Evolutionary conservation across 2,113 vertebrate genomes (phyloP).

Genomic region (Dipodomys ordii): DNA sequence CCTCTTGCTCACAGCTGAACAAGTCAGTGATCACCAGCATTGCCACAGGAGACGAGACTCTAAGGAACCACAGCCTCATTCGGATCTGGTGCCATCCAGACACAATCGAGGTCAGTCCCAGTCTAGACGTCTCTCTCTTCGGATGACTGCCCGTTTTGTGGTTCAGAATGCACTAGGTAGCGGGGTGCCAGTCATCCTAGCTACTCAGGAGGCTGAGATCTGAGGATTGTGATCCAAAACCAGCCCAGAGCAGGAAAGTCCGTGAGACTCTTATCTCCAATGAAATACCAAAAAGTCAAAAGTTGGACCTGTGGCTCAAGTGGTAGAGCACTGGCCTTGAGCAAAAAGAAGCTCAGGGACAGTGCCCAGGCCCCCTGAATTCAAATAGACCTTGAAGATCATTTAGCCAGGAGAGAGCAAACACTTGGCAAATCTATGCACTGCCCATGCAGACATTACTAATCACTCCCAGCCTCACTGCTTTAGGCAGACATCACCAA

Average conservation of each 20-base stretch:
- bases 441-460: neutral
- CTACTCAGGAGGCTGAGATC: no score
- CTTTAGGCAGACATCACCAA: neutral
- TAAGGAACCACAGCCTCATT: constrained; percentile 94
- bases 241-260: no score
- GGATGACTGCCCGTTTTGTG: no score
- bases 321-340: no score
- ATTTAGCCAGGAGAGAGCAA: neutral
- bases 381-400: neutral
- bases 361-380: no score
- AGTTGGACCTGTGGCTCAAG: no score
- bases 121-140: rapidly evolving
- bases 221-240: no score
- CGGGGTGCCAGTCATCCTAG: no score
- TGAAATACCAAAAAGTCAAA: no score
- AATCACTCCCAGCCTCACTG: neutral
- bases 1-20: constrained; percentile 88
- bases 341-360: no score
- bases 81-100: constrained; percentile 90
- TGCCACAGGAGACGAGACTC: constrained; percentile 90
- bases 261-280: no score
- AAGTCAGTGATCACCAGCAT: constrained; percentile 94
- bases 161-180: no score
- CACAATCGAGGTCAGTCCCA: constrained; percentile 84
- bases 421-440: neutral